Conservation (phyloP, 1,140 invertebrate species). For the Pogonomyrmex barbatus region DNA sequence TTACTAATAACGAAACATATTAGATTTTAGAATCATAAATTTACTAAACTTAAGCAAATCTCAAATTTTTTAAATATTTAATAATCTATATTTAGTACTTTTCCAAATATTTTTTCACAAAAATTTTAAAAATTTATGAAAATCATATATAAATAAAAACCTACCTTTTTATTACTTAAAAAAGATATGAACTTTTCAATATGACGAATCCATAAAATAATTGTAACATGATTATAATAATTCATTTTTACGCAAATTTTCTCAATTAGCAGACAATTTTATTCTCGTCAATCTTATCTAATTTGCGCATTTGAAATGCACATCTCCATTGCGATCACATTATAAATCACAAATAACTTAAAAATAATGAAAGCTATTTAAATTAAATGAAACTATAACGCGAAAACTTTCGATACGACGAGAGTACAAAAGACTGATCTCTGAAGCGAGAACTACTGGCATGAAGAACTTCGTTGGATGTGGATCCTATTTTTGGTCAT, state of each 20-base stretch:
- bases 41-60: background rate
- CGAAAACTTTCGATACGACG: conserved; percentile 10
- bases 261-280: background rate
- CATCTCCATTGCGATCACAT: background rate
- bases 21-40: background rate
- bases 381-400: background rate
- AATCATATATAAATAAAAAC: background rate
- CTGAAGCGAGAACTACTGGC: conserved; percentile 22
- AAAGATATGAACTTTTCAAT: background rate
- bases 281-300: background rate
- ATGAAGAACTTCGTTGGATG: conserved; percentile 46
- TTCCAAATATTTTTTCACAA: background rate
- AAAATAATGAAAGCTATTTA: background rate
- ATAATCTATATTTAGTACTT: background rate
- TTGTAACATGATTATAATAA: background rate
- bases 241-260: background rate
- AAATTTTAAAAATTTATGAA: conserved; percentile 11
- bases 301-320: background rate
- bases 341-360: background rate
- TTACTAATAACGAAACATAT: background rate
- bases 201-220: background rate
- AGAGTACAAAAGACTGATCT: conserved; percentile 32
- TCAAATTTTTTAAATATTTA: background rate
- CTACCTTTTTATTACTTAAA: background rate
- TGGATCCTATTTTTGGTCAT: conserved; percentile 75